Evolutionary conservation across 1,140 invertebrate species (phyloP), one percentile per base, ranked within the genome.

Genomic region (Carcinoscorpius rotundicauda): DNA sequence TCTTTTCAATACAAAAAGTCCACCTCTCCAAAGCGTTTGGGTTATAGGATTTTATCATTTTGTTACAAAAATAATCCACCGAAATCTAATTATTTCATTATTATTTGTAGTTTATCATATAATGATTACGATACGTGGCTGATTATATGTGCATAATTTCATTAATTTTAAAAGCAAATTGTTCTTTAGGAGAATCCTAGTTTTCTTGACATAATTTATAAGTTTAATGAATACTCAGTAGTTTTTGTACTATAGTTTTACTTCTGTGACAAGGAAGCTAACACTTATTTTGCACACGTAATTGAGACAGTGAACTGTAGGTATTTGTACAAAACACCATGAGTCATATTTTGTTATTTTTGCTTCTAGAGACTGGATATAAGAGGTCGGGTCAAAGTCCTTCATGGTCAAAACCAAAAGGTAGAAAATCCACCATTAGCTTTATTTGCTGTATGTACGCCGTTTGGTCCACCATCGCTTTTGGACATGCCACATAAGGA

Each of bases 361-460:
- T 65, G 65, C 60, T 71, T 82, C 48, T 81, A 97, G 93, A 87
- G 95, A 72, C 81, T 98, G 78, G 95, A 98, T 78, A 97, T 98
- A 65, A 86, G 93, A 75, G 96, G 96, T 57, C 83, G 93, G 70
- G 90, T 98, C 29, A 94, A 97, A 79, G 86, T 97, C 1, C 83
- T 98, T 0, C 92, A 97, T 72, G 94, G 95, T 0, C 93, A 98
- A 77, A 94, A 94, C 75, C 83, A 89, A 62, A 93, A 95, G 74
- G 88, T 88, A 5, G 93, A 96, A 75, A 91, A 95, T 66, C 90
- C 91, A 3, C 91, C 92, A 0, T 74, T 97, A 73, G 95, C 92
- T 0, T 78, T 98, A 5, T 97, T 98, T 75, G 95, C 94, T 51
- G 86, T 98, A 57, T 98, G 95, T 76, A 97, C 94, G 3, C 96